phyloP scores from a whole-genome alignment of 2,113 vertebrate genomes.

The Tupaia chinensis region DNA sequence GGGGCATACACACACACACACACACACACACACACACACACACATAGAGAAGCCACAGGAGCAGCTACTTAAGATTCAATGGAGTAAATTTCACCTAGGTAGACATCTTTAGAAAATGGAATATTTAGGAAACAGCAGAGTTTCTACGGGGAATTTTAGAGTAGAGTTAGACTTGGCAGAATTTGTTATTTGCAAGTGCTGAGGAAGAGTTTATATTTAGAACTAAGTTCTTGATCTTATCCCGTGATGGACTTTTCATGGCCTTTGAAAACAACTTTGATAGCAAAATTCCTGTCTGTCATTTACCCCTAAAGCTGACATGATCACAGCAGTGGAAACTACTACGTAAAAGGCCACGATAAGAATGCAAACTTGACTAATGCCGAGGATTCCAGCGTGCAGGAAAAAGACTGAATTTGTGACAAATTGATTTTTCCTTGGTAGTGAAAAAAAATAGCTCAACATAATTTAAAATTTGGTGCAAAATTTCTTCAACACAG shows the following conservation, averaged over 20 bases:
- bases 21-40: too few relatives aligned
- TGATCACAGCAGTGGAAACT: slow-evolving; percentile 38
- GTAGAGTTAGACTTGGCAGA: not conserved
- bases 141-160: slow-evolving; percentile 29
- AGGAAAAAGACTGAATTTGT: not conserved
- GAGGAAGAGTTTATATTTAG: slow-evolving; percentile 71
- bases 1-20: not conserved
- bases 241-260: slow-evolving; percentile 67
- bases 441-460: not conserved
- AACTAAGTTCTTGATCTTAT: slow-evolving; percentile 66
- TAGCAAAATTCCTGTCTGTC: slow-evolving; percentile 64
- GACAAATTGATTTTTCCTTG: slow-evolving; percentile 23
- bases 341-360: slow-evolving; percentile 2
- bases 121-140: not conserved
- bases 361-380: not conserved
- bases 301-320: slow-evolving; percentile 60
- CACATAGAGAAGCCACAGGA: not conserved
- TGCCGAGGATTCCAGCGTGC: not conserved
- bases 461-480: slow-evolving; percentile 15
- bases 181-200: slow-evolving; percentile 44
- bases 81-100: slow-evolving; percentile 26
- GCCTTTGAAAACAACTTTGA: slow-evolving; percentile 67
- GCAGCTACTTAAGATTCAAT: slow-evolving; percentile 7
- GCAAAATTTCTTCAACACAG: slow-evolving; percentile 13
- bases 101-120: slow-evolving; percentile 11